phyloP scores from a whole-genome alignment of 2,797 vertebrate genomes.

The Rhinogobio ventralis region DNA sequence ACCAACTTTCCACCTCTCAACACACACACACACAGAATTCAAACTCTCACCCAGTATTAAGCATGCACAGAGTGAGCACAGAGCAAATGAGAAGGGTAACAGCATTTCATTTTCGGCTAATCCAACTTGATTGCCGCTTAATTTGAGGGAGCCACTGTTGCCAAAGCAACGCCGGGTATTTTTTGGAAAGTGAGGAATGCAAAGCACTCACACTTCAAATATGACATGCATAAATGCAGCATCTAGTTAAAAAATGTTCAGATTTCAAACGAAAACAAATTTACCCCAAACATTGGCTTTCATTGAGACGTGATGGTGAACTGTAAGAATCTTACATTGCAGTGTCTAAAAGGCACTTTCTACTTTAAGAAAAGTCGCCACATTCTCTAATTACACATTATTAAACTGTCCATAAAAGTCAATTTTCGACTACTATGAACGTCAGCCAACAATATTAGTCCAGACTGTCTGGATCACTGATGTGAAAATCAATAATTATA shows the following conservation, averaged over 20 bases:
- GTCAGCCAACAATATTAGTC: slow-evolving; percentile 65
- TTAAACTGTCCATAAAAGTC: slow-evolving; percentile 21
- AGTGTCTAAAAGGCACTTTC: slow-evolving; percentile 1
- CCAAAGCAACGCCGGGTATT: slow-evolving; percentile 30
- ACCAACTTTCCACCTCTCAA: not conserved
- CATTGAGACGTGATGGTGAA: not conserved
- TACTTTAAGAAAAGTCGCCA: not conserved
- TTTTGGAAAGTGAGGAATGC: not conserved
- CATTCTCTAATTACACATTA: slow-evolving; percentile 3
- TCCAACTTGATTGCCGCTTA: slow-evolving; percentile 21
- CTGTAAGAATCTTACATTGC: not conserved
- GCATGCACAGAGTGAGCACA: slow-evolving; percentile 4
- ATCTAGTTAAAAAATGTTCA: not conserved
- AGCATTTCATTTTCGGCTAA: not conserved
- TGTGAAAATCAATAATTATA: slow-evolving; percentile 75
- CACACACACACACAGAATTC: not conserved
- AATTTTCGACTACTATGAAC: not conserved
- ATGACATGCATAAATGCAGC: not conserved
- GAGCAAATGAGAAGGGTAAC: slow-evolving; percentile 16
- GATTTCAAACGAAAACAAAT: not conserved
- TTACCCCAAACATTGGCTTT: not conserved
- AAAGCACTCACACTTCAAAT: slow-evolving; percentile 13
- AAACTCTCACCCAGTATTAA: not conserved
- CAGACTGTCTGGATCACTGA: slow-evolving; percentile 72
- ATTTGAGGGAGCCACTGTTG: slow-evolving; percentile 2